Evolutionary conservation across 2,113 vertebrate genomes (phyloP).

Genomic region (Macaca nemestrina): DNA sequence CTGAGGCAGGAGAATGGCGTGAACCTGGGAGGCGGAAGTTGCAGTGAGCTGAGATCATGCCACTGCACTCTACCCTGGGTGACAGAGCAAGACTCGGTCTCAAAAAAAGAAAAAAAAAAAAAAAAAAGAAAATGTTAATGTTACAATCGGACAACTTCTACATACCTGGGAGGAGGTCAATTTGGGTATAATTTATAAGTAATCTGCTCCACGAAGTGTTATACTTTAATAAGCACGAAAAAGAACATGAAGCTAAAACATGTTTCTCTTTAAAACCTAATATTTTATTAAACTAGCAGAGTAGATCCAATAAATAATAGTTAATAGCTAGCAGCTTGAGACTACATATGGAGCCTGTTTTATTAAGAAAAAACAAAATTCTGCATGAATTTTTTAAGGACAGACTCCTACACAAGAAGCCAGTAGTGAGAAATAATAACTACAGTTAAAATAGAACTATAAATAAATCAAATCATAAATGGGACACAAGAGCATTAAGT

Average conservation of each 20-base stretch:
- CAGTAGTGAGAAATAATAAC: neutral
- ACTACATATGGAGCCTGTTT: neutral
- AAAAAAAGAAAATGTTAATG: neutral
- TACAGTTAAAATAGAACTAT: neutral
- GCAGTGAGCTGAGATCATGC: no score
- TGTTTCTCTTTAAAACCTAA: neutral
- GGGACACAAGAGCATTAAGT: neutral
- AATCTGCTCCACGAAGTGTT: neutral
- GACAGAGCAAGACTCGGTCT: no score
- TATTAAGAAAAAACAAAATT: neutral
- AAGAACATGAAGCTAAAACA: neutral
- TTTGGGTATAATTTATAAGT: neutral
- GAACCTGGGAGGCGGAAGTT: no score
- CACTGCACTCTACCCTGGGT: no score
- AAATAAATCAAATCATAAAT: slow-evolving; percentile 15
- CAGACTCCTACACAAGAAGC: neutral
- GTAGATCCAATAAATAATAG: neutral
- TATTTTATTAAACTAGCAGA: neutral
- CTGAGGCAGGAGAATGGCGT: no score
- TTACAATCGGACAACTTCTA: neutral
- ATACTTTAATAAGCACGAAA: slow-evolving; percentile 26
- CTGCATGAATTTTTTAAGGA: slow-evolving; percentile 33
- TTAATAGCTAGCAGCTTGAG: neutral
- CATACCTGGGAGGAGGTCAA: neutral
- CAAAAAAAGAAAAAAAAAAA: neutral